phyloP scores from a whole-genome alignment of 2,888 invertebrate species.

The Malachius bipustulatus region DNA sequence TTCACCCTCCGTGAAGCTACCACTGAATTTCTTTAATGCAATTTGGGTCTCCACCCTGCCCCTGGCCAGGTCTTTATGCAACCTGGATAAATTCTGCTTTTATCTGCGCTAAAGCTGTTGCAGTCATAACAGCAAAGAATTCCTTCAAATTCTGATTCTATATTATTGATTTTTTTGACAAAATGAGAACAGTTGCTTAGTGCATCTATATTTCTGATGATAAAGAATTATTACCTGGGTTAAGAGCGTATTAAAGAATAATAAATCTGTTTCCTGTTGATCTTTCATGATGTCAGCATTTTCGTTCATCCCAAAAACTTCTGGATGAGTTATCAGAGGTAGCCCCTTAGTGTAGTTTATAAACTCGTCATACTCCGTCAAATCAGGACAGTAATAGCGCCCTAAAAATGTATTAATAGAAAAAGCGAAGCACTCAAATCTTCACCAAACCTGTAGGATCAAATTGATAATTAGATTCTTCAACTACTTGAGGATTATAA shows the following conservation, averaged over 20 bases:
- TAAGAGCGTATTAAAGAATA: constrained; percentile 60
- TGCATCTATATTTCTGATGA: too few relatives aligned
- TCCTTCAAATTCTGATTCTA: too few relatives aligned
- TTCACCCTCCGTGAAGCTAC: too few relatives aligned
- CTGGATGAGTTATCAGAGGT: constrained; percentile 67
- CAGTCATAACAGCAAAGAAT: too few relatives aligned
- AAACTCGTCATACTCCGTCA: constrained; percentile 61
- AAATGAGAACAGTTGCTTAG: too few relatives aligned
- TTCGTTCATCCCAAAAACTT: constrained; percentile 84
- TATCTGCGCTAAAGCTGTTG: too few relatives aligned
- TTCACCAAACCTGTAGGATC: constrained; percentile 54
- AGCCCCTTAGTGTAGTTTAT: constrained; percentile 53
- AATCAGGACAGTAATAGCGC: constrained; percentile 58
- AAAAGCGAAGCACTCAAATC: background rate
- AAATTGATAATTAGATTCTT: constrained; percentile 50
- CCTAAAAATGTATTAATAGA: constrained; percentile 34
- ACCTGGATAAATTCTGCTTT: too few relatives aligned
- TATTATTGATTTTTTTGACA: too few relatives aligned
- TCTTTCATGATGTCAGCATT: constrained; percentile 91
- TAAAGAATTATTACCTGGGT: constrained; percentile 54
- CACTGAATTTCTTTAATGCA: too few relatives aligned
- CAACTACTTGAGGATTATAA: constrained; percentile 59
- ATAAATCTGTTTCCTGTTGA: constrained; percentile 68
- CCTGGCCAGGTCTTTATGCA: too few relatives aligned
- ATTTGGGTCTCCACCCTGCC: too few relatives aligned